phyloP scores from a whole-genome alignment of 1,140 invertebrate genomes.

The Mizuhopecten yessoensis region DNA sequence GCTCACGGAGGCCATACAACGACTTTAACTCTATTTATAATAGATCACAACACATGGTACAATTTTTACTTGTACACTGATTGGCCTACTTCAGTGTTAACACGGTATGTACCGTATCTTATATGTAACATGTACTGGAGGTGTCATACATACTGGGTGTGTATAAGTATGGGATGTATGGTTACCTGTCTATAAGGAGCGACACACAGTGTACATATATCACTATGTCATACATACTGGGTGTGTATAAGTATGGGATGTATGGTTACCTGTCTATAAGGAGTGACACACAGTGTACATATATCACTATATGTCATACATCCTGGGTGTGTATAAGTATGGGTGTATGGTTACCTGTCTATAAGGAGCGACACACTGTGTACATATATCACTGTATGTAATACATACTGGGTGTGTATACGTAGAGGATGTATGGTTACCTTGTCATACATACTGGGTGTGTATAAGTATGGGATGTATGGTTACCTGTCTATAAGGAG shows the following conservation, averaged over 20 bases:
- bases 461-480: neutral
- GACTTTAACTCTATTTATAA: neutral
- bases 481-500: neutral
- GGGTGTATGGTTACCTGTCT: neutral
- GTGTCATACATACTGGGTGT: no score
- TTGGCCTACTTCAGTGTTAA: neutral
- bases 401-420: no score
- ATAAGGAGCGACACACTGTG: neutral
- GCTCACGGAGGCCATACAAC: neutral
- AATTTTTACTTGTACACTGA: conserved; percentile 11
- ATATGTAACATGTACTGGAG: no score
- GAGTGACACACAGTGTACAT: neutral
- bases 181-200: neutral
- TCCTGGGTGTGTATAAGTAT: neutral
- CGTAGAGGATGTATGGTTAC: no score
- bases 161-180: neutral
- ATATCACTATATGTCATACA: no score
- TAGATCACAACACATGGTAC: neutral
- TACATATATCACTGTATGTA: neutral
- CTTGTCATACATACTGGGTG: no score
- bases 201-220: neutral
- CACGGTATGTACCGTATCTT: neutral
- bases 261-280: neutral
- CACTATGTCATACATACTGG: no score
- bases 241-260: neutral